phyloP scores from a whole-genome alignment of 2,797 vertebrate genomes.

The Sciurus carolinensis region DNA sequence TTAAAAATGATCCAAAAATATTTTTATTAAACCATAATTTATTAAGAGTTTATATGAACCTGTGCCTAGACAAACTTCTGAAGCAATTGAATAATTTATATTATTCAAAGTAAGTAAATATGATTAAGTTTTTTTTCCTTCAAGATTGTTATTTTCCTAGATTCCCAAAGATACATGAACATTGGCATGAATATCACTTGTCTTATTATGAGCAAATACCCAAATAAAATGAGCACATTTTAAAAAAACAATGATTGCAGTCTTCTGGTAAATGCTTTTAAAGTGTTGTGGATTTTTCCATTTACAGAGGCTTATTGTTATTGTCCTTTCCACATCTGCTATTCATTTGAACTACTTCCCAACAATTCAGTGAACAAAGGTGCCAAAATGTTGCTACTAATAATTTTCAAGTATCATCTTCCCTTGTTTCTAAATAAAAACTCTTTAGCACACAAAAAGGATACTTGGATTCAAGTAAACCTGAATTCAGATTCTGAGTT shows the following conservation, averaged over 20 bases:
- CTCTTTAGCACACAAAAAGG: not conserved
- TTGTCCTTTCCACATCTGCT: constrained; percentile 66
- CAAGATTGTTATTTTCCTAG: constrained; percentile 64
- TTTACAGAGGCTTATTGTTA: constrained; percentile 63
- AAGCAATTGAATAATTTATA: constrained; percentile 29
- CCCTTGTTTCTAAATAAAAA: constrained; percentile 51
- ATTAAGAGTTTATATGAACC: not conserved
- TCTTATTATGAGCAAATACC: constrained; percentile 56
- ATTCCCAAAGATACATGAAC: constrained; percentile 39
- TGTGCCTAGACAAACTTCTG: constrained; percentile 27
- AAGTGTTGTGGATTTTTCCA: constrained; percentile 67
- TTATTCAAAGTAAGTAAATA: constrained; percentile 1
- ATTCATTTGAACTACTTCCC: constrained; percentile 66
- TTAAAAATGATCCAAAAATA: not conserved
- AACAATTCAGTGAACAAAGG: constrained; percentile 44
- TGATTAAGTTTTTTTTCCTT: not conserved
- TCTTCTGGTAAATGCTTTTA: constrained; percentile 71
- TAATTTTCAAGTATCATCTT: constrained; percentile 64
- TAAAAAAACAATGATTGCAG: constrained; percentile 63
- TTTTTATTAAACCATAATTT: not conserved
- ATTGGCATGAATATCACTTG: constrained; percentile 53
- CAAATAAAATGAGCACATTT: constrained; percentile 76
- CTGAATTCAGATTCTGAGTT: not conserved
- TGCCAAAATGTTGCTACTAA: constrained; percentile 66
- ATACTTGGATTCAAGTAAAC: not conserved